Conservation (phyloP, 2,888 invertebrate species). For the Agonopterix alstromeriana region DNA sequence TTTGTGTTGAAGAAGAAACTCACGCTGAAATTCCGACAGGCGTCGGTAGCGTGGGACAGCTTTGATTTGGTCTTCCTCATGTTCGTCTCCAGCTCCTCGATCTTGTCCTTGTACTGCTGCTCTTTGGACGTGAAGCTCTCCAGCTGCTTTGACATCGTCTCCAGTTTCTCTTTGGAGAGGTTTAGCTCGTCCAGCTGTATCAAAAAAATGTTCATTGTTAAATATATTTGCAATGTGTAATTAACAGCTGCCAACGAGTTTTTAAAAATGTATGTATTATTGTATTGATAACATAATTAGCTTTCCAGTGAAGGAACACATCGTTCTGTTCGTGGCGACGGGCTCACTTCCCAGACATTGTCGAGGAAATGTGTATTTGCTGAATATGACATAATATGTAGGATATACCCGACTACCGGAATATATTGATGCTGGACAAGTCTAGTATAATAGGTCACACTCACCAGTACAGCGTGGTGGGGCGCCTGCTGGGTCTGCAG, state of each 20-base stretch:
- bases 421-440: too few species aligned
- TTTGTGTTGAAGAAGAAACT: constrained; percentile 15
- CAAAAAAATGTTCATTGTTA: too few species aligned
- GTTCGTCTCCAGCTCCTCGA: constrained; percentile 45
- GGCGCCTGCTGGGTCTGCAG: constrained; percentile 39
- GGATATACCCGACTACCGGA: too few species aligned
- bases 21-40: constrained; percentile 36
- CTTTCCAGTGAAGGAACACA: too few species aligned
- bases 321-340: too few species aligned
- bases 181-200: constrained; percentile 48
- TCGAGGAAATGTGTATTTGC: too few species aligned
- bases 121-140: constrained; percentile 30
- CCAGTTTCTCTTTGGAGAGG: constrained; percentile 39
- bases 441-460: constrained; percentile 25
- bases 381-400: too few species aligned
- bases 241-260: too few species aligned
- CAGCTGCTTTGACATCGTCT: constrained; percentile 36
- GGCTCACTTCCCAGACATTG: too few species aligned
- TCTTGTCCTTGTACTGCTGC: constrained; percentile 32
- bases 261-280: too few species aligned
- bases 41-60: constrained; percentile 18
- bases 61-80: constrained; percentile 37
- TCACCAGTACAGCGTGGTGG: constrained; percentile 41
- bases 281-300: too few species aligned
- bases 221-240: too few species aligned